Conservation (phyloP, 2,888 invertebrate species). For the Slavum lentiscoides region DNA sequence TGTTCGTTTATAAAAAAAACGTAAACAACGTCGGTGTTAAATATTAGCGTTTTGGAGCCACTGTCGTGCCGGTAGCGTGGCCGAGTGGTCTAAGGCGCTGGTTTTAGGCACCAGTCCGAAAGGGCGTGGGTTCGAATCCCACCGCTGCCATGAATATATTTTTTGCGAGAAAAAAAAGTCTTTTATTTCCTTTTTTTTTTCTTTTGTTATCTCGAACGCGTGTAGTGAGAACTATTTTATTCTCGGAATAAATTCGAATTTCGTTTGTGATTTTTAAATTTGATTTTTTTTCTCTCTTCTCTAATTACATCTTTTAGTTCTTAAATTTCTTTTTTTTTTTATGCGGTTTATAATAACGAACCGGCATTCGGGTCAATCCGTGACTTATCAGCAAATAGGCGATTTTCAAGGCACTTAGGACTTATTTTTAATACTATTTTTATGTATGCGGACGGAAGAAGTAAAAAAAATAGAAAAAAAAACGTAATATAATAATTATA, state of each 20-base stretch:
- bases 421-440: not conserved
- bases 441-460: not conserved
- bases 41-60: not conserved
- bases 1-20: too few relatives aligned
- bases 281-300: not conserved
- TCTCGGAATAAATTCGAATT: not conserved
- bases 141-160: constrained; percentile 69
- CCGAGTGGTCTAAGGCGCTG: constrained; percentile 58
- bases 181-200: too few relatives aligned
- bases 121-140: constrained; percentile 85
- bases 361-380: constrained; percentile 39
- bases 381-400: constrained; percentile 44
- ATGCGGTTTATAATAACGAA: constrained; percentile 36
- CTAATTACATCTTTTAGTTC: not conserved
- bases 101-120: constrained; percentile 58
- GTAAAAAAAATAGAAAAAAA: too few relatives aligned
- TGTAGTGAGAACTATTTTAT: too few relatives aligned
- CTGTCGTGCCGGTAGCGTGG: constrained; percentile 56
- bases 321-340: not conserved
- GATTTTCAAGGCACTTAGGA: constrained; percentile 9
- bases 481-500: not conserved
- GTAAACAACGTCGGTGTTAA: constrained; percentile 6
- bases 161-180: not conserved
- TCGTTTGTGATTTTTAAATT: too few relatives aligned
- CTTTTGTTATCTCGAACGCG: too few relatives aligned